A percentile compares a stretch with the other conserved stretches of the same genome.
Conservation (phyloP, 1,140 invertebrate species). For the Caenorhabditis brenneri region DNA sequence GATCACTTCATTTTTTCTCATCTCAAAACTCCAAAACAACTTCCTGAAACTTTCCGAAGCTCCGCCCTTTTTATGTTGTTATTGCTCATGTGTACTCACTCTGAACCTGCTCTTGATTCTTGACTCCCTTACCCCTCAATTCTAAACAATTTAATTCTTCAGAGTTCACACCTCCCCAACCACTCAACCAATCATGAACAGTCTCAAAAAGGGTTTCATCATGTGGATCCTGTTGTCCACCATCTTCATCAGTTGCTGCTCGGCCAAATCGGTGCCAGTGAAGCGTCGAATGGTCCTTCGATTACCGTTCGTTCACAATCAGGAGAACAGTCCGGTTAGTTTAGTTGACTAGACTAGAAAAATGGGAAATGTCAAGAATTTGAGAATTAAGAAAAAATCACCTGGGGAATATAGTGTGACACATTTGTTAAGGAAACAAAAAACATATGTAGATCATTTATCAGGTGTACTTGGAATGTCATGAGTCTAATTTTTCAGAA, state of each 20-base stretch:
- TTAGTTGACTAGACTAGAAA: no score
- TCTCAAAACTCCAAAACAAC: background rate
- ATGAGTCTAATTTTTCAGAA: background rate
- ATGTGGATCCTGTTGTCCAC: background rate
- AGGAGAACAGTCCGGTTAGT: slow-evolving; percentile 19
- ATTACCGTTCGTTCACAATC: background rate
- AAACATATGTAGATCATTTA: no score
- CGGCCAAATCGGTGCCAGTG: background rate
- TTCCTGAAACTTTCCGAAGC: no score
- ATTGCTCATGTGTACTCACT: no score
- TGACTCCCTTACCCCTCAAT: background rate
- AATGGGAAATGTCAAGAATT: background rate
- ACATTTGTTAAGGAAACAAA: no score
- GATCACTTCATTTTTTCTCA: no score
- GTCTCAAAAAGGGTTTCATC: slow-evolving; percentile 40
- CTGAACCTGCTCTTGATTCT: no score
- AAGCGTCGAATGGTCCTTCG: slow-evolving; percentile 31
- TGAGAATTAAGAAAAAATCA: background rate
- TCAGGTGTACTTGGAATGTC: no score
- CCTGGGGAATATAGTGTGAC: background rate
- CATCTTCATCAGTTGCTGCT: background rate
- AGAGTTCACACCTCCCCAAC: background rate
- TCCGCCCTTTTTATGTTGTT: no score
- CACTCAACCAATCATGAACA: background rate
- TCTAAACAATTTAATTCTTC: background rate